Percentiles rank a stretch among this genome's conserved stretches.
phyloP scores from a whole-genome alignment of 2,888 invertebrate species.

The Mimachlamys varia region DNA sequence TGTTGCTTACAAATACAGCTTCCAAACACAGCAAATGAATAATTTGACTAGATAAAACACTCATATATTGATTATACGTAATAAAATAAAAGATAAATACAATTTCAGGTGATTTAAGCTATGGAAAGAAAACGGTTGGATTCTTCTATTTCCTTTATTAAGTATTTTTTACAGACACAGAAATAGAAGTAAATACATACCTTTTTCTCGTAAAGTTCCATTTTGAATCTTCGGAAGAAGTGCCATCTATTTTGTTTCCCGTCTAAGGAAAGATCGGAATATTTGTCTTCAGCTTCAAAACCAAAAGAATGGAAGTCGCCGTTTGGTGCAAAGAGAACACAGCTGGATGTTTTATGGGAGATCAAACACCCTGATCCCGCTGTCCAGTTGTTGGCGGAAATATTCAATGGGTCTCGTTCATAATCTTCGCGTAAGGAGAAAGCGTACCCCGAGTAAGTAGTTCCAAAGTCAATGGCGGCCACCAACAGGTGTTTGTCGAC shows the following conservation, averaged over 20 bases:
- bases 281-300: slow-evolving; percentile 39
- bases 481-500: background rate
- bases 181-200: background rate
- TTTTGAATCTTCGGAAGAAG: slow-evolving; percentile 42
- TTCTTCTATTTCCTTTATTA: no score
- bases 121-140: no score
- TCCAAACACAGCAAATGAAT: no score
- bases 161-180: no score
- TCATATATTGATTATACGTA: no score
- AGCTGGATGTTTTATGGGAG: background rate
- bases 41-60: no score
- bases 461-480: slow-evolving; percentile 39
- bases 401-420: background rate
- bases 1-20: no score
- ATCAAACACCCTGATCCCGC: slow-evolving; percentile 22
- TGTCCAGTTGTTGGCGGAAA: background rate
- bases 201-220: slow-evolving; percentile 37
- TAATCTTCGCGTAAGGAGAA: slow-evolving; percentile 17
- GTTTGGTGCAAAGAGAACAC: slow-evolving; percentile 15
- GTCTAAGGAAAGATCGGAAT: slow-evolving; percentile 39
- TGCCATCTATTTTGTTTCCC: slow-evolving; percentile 32
- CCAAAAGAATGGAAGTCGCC: slow-evolving; percentile 24
- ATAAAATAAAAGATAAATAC: no score
- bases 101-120: no score
- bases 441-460: slow-evolving; percentile 8